phyloP scores from a whole-genome alignment of 1,140 invertebrate genomes.

The Vollenhovia emeryi region DNA sequence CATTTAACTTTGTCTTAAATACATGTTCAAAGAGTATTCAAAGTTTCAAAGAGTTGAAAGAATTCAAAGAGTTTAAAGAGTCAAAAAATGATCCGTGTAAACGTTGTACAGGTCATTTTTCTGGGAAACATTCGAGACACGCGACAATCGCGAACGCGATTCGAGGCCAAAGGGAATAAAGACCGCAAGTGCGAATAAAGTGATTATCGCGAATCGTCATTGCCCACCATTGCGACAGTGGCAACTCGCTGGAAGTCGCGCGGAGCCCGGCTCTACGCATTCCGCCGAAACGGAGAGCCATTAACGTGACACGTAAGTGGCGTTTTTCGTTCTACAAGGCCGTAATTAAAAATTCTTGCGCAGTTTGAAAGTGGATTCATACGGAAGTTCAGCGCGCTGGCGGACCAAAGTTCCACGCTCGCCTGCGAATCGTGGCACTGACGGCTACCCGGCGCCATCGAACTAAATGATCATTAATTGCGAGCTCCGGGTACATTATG shows the following conservation, averaged over 20 bases:
- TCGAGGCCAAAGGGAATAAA: background rate
- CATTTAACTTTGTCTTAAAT: too few species aligned
- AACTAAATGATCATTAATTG: conserved; percentile 61
- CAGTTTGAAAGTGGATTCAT: conserved; percentile 52
- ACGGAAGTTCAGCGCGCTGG: conserved; percentile 33
- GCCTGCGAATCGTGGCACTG: conserved; percentile 35
- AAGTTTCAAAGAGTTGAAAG: too few species aligned
- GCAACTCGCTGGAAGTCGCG: background rate
- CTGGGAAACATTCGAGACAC: too few species aligned
- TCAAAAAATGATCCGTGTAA: too few species aligned
- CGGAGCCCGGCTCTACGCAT: background rate
- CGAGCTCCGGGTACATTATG: conserved; percentile 43
- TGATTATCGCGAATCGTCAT: conserved; percentile 25
- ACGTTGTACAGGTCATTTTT: too few species aligned
- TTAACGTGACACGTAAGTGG: conserved; percentile 51
- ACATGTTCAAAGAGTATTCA: too few species aligned
- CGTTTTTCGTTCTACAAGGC: conserved; percentile 49
- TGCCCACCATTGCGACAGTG: background rate
- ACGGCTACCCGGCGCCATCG: conserved; percentile 39
- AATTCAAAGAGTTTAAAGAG: too few species aligned
- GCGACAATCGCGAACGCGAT: too few species aligned
- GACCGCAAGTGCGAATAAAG: conserved; percentile 9
- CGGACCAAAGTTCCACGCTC: conserved; percentile 23
- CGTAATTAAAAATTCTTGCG: conserved; percentile 59
- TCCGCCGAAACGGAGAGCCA: background rate